These are phyloP conservation scores for Peromyscus aztecus DNA, from an alignment of 2,797 vertebrate genomes.

Conservation along the genomic window DNA sequence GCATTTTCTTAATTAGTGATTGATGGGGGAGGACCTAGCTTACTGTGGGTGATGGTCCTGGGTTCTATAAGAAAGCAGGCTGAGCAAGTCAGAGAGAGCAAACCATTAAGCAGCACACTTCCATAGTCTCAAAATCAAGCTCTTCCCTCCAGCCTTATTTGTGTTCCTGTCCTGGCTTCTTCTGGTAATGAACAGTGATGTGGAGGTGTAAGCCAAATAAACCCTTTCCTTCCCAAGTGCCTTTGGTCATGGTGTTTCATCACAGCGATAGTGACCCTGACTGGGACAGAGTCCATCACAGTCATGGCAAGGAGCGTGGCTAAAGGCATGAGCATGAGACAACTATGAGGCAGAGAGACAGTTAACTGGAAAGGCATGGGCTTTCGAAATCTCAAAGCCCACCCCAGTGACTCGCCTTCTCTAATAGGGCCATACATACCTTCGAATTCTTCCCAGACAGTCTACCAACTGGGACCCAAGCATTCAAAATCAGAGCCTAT, in stretches of 20 bases:
- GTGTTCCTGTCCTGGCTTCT: background rate
- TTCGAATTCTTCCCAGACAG: background rate
- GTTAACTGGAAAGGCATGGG: background rate
- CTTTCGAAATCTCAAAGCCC: background rate
- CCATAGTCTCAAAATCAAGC: background rate
- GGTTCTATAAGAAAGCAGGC: background rate
- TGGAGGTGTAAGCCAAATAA: background rate
- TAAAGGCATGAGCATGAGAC: too few relatives aligned
- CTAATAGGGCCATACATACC: too few relatives aligned
- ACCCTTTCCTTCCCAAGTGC: background rate
- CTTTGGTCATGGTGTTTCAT: background rate
- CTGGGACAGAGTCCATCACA: background rate
- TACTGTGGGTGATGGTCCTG: background rate
- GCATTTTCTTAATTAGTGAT: background rate
- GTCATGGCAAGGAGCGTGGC: background rate
- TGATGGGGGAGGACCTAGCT: background rate
- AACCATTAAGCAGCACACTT: background rate
- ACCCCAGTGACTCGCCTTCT: background rate
- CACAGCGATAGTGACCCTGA: background rate
- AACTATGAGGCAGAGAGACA: background rate
- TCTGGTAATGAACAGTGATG: background rate
- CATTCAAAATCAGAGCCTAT: background rate
- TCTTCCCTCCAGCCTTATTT: background rate
- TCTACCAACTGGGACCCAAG: background rate
- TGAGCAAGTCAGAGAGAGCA: background rate